Percentiles rank a stretch among this genome's conserved stretches.
Evolutionary conservation across 2,888 invertebrate genomes (phyloP).

Genomic region (Tanypteryx hageni): DNA sequence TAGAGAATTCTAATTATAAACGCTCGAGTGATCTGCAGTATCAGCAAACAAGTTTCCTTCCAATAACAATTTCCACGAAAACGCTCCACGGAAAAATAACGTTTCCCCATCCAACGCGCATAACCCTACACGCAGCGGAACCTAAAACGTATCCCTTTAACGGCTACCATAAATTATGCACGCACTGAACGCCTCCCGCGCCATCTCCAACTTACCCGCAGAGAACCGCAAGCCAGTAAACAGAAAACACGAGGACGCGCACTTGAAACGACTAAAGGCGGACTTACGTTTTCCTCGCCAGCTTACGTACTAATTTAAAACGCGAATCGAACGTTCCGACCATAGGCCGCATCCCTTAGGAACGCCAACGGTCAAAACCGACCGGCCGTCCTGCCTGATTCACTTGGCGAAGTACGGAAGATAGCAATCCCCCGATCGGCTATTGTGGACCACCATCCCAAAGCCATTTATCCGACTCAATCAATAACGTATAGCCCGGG

Average conservation of each 20-base stretch:
- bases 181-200: neutral
- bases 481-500: slow-evolving; percentile 40
- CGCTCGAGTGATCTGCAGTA: too few species aligned
- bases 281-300: too few species aligned
- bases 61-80: too few species aligned
- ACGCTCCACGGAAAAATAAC: too few species aligned
- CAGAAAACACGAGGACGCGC: neutral
- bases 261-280: neutral
- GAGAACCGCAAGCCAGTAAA: neutral
- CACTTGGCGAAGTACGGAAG: neutral
- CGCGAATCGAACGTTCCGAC: neutral
- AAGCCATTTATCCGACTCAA: slow-evolving; percentile 58
- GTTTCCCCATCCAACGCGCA: too few species aligned
- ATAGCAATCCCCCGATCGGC: neutral
- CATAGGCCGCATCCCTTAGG: too few species aligned
- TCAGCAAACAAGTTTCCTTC: too few species aligned
- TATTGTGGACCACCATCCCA: slow-evolving; percentile 50
- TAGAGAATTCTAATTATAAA: too few species aligned
- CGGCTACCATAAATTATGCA: neutral
- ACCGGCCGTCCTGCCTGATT: too few species aligned
- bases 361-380: too few species aligned
- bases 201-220: neutral
- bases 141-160: neutral
- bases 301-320: neutral
- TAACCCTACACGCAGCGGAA: neutral